Base-by-base conservation (phyloP, 1,140 invertebrate genomes). In the Drosophila novamexicana region DNA sequence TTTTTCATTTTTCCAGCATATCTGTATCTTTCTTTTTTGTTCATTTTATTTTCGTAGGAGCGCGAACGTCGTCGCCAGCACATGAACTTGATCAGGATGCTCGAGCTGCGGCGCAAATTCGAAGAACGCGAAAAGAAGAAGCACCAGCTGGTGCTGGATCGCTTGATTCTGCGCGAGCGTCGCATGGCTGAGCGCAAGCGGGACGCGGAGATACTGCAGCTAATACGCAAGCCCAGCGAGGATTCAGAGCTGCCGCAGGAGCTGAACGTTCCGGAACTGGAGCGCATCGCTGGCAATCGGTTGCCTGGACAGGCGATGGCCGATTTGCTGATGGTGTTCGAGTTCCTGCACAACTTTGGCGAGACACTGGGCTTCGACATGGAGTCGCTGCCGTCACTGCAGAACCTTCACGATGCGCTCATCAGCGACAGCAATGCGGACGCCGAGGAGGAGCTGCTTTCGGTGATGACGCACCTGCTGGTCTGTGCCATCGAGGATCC, bases 261-360 rank as follows among this genome's bases (percentile, higher is more conserved):
- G 65, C 95, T 95, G 91, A 86, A 94, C 7, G 93, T 98, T 45
- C 98, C 97, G 1, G 94, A 95, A 6, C 93, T 97, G 34, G 95
- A 96, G 34, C 93, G 97, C 73, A 95, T 99, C 75, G 95, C 96
- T 0, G 97, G 97, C 10, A 93, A 98, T 36, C 96, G 96, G 81
- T 93, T 99, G 9, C 94, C 96, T 1, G 97, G 97, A 0, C 95
- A 97, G 91, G 97, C 97, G 0, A 98, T 98, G 93, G 96, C 97
- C 2, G 97, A 99, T 93, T 94, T 97, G 40, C 94, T 99, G 5
- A 98, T 99, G 97, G 96, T 98, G 2, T 97, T 97, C 89, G 98
- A 99, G 93, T 99, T 99, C 92, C 93, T 98, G 50, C 96, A 98
- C 82, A 99, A 98, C 92, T 99, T 99, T 91, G 97, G 97, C 29